Percentiles rank a stretch among this genome's conserved stretches.
Conservation (phyloP, 1,140 invertebrate genomes). For the Lethrus apterus region DNA sequence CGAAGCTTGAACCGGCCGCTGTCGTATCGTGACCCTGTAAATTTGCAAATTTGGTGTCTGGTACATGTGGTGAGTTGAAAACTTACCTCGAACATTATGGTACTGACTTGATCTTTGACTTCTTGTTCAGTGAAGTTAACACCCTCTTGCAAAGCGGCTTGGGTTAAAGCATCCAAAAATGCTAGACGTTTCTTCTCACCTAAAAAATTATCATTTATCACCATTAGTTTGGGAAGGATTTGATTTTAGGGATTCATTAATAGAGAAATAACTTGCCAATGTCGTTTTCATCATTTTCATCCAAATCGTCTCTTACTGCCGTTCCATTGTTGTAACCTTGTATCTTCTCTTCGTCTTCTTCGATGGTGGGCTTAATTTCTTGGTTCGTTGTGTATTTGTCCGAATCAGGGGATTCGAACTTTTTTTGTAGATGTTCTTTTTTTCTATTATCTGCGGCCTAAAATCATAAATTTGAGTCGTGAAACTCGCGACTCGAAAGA, state of each 20-base stretch:
- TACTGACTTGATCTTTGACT: slow-evolving; percentile 52
- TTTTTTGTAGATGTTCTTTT: slow-evolving; percentile 5
- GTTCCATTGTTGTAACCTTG: slow-evolving; percentile 20
- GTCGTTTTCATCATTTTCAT: slow-evolving; percentile 16
- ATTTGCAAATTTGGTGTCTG: neutral
- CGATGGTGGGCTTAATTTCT: neutral
- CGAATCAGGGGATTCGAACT: neutral
- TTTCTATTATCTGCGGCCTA: slow-evolving; percentile 9
- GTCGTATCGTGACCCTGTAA: slow-evolving; percentile 32
- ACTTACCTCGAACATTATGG: slow-evolving; percentile 55
- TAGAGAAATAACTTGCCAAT: too few species aligned
- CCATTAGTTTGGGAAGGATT: too few species aligned
- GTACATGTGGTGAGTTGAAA: too few species aligned
- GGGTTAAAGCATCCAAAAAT: slow-evolving; percentile 52
- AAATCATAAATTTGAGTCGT: neutral
- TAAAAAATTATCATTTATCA: too few species aligned
- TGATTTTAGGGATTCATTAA: too few species aligned
- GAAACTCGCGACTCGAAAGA: too few species aligned
- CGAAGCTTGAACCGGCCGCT: slow-evolving; percentile 22
- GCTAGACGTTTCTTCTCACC: slow-evolving; percentile 12
- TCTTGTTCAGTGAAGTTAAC: slow-evolving; percentile 44
- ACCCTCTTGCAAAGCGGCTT: slow-evolving; percentile 39
- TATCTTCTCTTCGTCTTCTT: neutral
- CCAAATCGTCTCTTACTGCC: slow-evolving; percentile 18
- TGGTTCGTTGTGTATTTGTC: neutral